Base-by-base conservation (phyloP, 2,113 vertebrate genomes). In the Ceyx cyanopectus region DNA sequence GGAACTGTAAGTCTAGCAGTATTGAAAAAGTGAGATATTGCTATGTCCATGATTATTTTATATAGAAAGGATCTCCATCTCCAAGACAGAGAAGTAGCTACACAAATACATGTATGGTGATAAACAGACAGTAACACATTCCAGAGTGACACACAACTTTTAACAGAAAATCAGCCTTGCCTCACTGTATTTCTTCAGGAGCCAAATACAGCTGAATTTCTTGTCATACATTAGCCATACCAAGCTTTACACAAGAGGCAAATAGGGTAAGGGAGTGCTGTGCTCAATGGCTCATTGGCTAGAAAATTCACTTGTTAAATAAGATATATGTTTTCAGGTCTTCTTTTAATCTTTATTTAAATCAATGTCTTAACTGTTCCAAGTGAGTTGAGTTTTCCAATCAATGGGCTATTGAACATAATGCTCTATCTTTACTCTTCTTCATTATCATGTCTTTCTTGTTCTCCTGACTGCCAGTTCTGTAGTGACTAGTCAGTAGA, bases 291-390 rank as follows among this genome's bases (percentile, higher is more conserved):
- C 75, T 94, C 90, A 87, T 34, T 91, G 93, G 90, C 79, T 87
- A 92, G 68, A 94, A 96, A 90, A 92, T 85, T 88, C 80, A 74
- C 85, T 93, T 92, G 43, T 78, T 95, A 94, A 94, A 83, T 32
- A 85, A 77, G 61, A 85, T 85, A 88, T 84, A 85, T 78, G 18
- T 93, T 96, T 88, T 41, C 82, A 90, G 40, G 66, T 94, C 76
- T 86, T 93, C 79, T 85, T 56, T 93, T 88, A 0, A 0, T 89
- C 61, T 48, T 88, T 48, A 88, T 96, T 95, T 95, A 93, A 93
- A 93, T 81, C 85, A 63, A 40, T 53, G 80, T 57, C 90, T 81
- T 94, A 90, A 86, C 65, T 86, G 82, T 93, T 94, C 68, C 82
- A 90, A 86, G 26, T 57, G 68, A 88, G 73, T 32, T 81, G 40